Evolutionary conservation across 2,888 invertebrate genomes (phyloP).

Genomic region (Luffia ferchaultella): DNA sequence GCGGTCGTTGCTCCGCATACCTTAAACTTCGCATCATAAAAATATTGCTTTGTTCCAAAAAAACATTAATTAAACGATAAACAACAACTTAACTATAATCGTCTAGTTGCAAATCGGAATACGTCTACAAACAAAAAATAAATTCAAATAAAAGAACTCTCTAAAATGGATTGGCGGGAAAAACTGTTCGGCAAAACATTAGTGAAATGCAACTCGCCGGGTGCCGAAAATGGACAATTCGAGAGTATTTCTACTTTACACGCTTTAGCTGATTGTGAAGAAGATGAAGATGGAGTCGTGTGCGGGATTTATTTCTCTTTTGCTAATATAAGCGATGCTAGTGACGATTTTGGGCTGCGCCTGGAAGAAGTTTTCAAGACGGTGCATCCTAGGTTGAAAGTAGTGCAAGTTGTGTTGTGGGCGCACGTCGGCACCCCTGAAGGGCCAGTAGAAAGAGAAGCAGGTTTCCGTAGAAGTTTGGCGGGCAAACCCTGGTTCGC

Average conservation of each 20-base stretch:
- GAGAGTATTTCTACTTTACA: constrained; percentile 51
- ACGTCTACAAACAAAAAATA: background rate
- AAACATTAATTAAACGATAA: no score
- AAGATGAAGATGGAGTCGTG: constrained; percentile 55
- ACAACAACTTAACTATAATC: no score
- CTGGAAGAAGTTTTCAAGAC: constrained; percentile 65
- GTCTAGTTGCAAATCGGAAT: no score
- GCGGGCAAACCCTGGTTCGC: constrained; percentile 76
- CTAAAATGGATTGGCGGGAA: constrained; percentile 66
- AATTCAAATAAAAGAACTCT: background rate
- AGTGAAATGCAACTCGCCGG: constrained; percentile 55
- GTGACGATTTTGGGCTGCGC: constrained; percentile 73
- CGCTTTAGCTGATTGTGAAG: constrained; percentile 47
- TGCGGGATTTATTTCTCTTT: constrained; percentile 77
- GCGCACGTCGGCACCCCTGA: constrained; percentile 64
- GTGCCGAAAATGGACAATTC: constrained; percentile 49
- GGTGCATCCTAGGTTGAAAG: constrained; percentile 61
- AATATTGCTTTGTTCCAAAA: no score
- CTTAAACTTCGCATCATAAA: no score
- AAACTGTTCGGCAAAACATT: constrained; percentile 67
- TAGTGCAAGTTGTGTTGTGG: constrained; percentile 76
- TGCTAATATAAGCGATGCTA: constrained; percentile 72
- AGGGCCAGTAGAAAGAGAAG: constrained; percentile 71
- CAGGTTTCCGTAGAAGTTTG: constrained; percentile 69
- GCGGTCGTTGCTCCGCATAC: constrained; percentile 38